Evolutionary conservation across 2,888 invertebrate genomes (phyloP), one percentile per base, ranked within the genome.

Genomic region (Nomada fabriciana): DNA sequence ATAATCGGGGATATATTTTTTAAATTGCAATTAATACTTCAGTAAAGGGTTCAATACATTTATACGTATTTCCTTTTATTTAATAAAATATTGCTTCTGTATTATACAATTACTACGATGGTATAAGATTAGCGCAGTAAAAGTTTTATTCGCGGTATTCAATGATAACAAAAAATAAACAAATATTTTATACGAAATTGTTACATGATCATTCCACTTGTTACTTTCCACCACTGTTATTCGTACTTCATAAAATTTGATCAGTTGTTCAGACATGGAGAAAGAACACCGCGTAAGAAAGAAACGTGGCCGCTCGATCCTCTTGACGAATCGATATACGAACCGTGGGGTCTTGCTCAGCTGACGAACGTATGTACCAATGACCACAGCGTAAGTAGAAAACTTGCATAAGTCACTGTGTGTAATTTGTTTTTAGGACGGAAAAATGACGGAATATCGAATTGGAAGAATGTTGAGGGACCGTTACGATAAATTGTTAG

Each of bases 311-410:
- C 95, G 20, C 95, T 93, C 23, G 95, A 96, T 90, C 94, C 94
- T 0, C 91, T 95, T 84, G 85, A 91, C 23, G 90, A 94, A 59
- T 94, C 94, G 43, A 91, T 91, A 18, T 94, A 93, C 70, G 95
- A 95, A 94, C 95, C 95, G 1, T 94, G 95, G 85, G 96, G 95
- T 13, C 94, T 94, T 86, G 95, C 95, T 13, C 95, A 95, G 83
- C 91, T 96, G 43, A 95, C 95, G 3, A 94, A 94, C 84, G 95
- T 95, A 91, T 91, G 86, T 87, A 68, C 13, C 18, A 64, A 69
- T 23, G 60, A 47, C 5, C 25, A 15, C 11, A 25, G 18, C 11
- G 13, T 36, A 59, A 67, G 29, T 29, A 29, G 11, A 2, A 20
- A 15, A 25, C n/a, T 13, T 42, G 9, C 11, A 25, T 47, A 15